Conservation (phyloP, 2,797 vertebrate genomes). For the Apogon talboti region DNA sequence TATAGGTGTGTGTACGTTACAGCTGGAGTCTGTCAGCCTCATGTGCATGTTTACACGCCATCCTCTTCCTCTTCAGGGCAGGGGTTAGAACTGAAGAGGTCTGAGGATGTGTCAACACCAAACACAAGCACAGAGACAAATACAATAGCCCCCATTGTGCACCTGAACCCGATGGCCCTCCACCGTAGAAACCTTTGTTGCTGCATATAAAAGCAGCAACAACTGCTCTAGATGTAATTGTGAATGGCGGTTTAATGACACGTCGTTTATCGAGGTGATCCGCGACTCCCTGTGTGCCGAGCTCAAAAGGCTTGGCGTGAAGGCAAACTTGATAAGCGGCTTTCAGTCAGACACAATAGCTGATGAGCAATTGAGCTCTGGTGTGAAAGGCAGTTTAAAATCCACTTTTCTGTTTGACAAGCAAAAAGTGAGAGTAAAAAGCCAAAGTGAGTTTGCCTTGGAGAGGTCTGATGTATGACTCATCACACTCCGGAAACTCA, state of each 20-base stretch:
- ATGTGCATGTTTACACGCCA: constrained; percentile 4
- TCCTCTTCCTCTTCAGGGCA: too few relatives aligned
- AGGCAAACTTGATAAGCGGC: constrained; percentile 20
- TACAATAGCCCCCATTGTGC: constrained; percentile 59
- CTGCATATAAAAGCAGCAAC: constrained; percentile 6
- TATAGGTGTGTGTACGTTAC: background rate
- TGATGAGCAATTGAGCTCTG: background rate
- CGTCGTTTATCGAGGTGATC: constrained; percentile 19
- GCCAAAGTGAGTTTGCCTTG: background rate
- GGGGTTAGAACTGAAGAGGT: too few relatives aligned
- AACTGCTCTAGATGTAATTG: constrained; percentile 4
- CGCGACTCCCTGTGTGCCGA: background rate
- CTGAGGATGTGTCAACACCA: too few relatives aligned
- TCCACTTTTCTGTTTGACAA: constrained; percentile 17
- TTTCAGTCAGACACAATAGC: constrained; percentile 6
- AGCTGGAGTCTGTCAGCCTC: constrained; percentile 21
- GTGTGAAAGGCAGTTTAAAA: constrained; percentile 26
- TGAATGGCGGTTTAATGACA: constrained; percentile 14
- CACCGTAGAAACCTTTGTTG: constrained; percentile 21
- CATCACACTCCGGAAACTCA: too few relatives aligned
- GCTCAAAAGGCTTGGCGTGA: background rate
- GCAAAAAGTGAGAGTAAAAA: constrained; percentile 1
- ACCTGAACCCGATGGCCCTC: constrained; percentile 36
- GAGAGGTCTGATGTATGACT: too few relatives aligned
- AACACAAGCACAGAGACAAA: background rate